Percentiles rank a stretch among this genome's conserved stretches.
Conservation (phyloP, 2,797 vertebrate species). For the Dryobates pubescens region DNA sequence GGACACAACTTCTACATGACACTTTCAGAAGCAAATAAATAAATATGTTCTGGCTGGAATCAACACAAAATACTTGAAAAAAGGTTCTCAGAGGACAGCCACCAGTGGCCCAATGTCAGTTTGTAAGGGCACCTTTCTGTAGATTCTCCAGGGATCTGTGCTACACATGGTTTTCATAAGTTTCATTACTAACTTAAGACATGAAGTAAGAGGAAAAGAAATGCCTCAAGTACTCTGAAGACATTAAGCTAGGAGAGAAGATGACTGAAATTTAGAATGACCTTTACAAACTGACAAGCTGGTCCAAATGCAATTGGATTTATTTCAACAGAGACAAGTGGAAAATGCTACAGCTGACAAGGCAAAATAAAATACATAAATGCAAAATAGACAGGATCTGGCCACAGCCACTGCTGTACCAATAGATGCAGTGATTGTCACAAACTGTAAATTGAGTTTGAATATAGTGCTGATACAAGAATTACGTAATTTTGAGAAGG, state of each 20-base stretch:
- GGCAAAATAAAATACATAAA: background rate
- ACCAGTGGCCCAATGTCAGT: background rate
- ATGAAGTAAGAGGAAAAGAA: background rate
- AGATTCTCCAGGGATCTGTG: background rate
- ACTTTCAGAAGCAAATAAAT: background rate
- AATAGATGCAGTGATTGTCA: background rate
- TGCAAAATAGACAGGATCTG: background rate
- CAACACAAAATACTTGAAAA: background rate
- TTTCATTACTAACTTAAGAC: background rate
- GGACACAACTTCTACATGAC: background rate
- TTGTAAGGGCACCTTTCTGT: background rate
- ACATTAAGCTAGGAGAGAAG: background rate
- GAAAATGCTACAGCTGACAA: background rate
- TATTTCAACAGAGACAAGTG: background rate
- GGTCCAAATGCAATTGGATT: slow-evolving; percentile 20
- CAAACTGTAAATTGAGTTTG: background rate
- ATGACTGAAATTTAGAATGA: slow-evolving; percentile 15
- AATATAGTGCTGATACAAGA: background rate
- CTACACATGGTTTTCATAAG: background rate
- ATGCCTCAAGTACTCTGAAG: background rate
- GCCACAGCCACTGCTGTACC: background rate
- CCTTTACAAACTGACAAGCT: slow-evolving; percentile 12
- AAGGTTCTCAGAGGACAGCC: background rate
- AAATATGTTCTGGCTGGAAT: background rate
- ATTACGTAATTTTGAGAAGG: background rate